phyloP scores from a whole-genome alignment of 2,797 vertebrate species.

The Bryconaethiops microstoma region DNA sequence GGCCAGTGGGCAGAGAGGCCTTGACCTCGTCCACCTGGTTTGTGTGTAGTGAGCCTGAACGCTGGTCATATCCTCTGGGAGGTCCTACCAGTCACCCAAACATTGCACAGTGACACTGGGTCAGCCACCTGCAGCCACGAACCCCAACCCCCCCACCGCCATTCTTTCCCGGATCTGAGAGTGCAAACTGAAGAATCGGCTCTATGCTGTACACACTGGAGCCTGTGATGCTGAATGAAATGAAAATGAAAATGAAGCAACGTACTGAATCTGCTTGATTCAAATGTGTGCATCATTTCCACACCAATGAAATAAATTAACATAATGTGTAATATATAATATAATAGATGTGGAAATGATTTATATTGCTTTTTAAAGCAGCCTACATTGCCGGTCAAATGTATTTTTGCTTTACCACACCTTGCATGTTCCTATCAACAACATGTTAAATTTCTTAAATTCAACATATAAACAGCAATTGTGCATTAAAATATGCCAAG shows the following conservation, averaged over 20 bases:
- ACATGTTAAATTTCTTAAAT: background rate
- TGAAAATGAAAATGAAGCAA: no score
- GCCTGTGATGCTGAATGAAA: no score
- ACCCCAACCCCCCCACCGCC: background rate
- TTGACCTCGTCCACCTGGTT: conserved; percentile 33
- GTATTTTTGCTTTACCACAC: no score
- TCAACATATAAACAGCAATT: background rate
- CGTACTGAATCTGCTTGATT: background rate
- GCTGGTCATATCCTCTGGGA: conserved; percentile 27
- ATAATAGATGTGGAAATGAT: no score
- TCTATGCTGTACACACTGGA: background rate
- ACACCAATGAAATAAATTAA: background rate
- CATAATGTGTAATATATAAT: no score
- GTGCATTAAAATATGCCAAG: background rate
- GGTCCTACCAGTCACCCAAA: conserved; percentile 32
- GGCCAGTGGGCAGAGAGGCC: conserved; percentile 19
- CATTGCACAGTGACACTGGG: conserved; percentile 33
- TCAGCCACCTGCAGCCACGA: conserved; percentile 34
- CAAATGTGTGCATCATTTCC: no score
- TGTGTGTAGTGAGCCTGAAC: conserved; percentile 21
- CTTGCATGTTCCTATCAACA: no score
- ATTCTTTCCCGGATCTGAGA: conserved; percentile 9
- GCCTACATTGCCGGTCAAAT: no score
- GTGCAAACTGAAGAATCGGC: background rate
- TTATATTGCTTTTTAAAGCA: no score